Evolutionary conservation across 2,113 vertebrate genomes (phyloP).

Genomic region (Sphyrna mokarran): DNA sequence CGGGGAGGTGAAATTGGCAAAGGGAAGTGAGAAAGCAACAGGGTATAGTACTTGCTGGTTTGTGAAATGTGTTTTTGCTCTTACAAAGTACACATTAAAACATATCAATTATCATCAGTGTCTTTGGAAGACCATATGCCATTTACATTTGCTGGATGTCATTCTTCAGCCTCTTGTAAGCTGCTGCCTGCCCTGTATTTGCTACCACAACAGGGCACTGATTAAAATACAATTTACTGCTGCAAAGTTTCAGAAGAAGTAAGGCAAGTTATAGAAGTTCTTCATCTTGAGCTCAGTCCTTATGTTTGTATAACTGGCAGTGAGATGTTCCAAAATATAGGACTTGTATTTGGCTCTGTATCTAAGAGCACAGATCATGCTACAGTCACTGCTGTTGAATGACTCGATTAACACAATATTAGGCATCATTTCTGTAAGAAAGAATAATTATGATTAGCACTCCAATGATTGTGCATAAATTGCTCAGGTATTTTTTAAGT

Average conservation of each 20-base stretch:
- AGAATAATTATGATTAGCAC: conserved; percentile 29
- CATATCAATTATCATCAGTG: not conserved
- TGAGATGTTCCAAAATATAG: not conserved
- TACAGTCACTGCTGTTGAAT: not conserved
- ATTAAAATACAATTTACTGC: not conserved
- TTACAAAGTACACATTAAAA: not conserved
- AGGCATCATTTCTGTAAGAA: not conserved
- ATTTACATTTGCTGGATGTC: not conserved
- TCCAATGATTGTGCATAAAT: conserved; percentile 22
- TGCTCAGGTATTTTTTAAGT: not conserved
- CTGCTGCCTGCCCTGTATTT: not conserved
- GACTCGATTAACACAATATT: conserved; percentile 20
- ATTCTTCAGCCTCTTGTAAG: not conserved
- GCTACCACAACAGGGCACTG: not conserved
- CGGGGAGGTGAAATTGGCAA: not conserved
- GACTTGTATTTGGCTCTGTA: not conserved
- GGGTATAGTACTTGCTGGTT: not conserved
- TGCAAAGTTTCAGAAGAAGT: not conserved
- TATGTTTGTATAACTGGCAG: not conserved
- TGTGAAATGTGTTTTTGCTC: not conserved
- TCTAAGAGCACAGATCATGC: not conserved
- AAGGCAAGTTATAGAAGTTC: not conserved
- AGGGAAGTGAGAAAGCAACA: not conserved
- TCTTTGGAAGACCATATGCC: not conserved
- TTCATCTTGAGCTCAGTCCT: not conserved